Base-by-base conservation (phyloP, 2,113 vertebrate genomes). In the Oryzias curvinotus region DNA sequence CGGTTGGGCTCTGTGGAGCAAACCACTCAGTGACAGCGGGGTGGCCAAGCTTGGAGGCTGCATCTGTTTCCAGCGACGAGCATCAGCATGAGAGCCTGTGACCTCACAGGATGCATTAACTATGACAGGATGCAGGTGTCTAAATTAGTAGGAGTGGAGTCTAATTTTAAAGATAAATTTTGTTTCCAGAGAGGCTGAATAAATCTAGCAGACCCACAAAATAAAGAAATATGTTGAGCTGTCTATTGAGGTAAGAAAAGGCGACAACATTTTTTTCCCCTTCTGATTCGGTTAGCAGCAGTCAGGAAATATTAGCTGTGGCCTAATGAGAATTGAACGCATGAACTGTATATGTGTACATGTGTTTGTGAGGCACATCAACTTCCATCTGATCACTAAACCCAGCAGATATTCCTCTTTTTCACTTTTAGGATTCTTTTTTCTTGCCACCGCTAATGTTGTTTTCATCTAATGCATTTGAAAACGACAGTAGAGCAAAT, bases 61-160 rank as follows among this genome's bases (percentile, higher is more conserved):
- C 67, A 73, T 69, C 75, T 73, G 80, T 80, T 80, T 80, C 85
- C 74, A 65, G 45, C 41, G 68, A 66, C 62, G 1, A 65, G 62
- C 45, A 45, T 63, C 71, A 65, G 23, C 69, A 77, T 57, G 74
- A 47, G 51, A 55, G 65, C 55, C 30, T 14, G 12, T 71, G 75
- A 84, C 72, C 74, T 69, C 77, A 85, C 74, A 85, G 83, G 84
- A 87, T 71, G 71, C 52, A 49, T 78, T 60, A 41, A 80, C 84
- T 77, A 80, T 87, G 83, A 74, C 83, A 85, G 88, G 89, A 88
- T 79, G 79, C 88, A 90, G 82, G 82, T 87, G 86, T 77, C 68
- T 59, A 72, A 74, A 75, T 78, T 55, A 82, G 71, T 70, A 82
- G 83, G 87, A 89, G 81, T 73, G 56, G 49, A 57, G 72, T 73